phyloP scores from a whole-genome alignment of 2,797 vertebrate species.

The Mormyrus proboscirostris region DNA sequence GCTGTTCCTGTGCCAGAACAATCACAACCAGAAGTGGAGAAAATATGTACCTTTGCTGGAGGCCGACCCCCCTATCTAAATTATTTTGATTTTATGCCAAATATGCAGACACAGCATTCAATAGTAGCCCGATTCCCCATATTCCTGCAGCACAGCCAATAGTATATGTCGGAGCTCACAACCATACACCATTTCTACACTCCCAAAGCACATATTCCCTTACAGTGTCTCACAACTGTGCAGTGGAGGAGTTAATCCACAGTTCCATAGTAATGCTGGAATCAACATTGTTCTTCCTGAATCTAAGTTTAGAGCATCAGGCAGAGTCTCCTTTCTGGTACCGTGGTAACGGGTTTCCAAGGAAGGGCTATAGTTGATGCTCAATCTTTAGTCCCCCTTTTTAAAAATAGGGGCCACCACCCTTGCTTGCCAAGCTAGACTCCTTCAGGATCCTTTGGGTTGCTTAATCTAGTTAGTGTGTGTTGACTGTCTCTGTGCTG shows the following conservation, averaged over 20 bases:
- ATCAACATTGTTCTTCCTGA: not conserved
- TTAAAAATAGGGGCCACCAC: not conserved
- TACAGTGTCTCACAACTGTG: not conserved
- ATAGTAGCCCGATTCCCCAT: not conserved
- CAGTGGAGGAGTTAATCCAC: not conserved
- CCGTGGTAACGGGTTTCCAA: not conserved
- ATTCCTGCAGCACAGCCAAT: not conserved
- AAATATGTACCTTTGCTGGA: not conserved
- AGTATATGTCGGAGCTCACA: not conserved
- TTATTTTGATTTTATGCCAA: not conserved
- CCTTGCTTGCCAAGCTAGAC: not conserved
- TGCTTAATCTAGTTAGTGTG: not conserved
- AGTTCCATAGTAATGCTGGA: not conserved
- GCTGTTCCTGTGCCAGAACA: not conserved
- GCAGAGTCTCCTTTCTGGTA: not conserved
- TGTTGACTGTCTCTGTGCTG: not conserved
- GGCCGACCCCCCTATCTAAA: not conserved
- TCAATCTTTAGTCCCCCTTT: not conserved
- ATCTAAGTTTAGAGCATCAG: not conserved
- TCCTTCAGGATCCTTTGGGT: not conserved
- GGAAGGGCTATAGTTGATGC: not conserved
- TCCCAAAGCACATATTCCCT: not conserved
- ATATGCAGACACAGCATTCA: not conserved
- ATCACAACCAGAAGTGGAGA: not conserved
- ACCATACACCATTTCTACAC: not conserved